Percentiles rank a stretch among this genome's conserved stretches.
Conservation (phyloP, 2,113 vertebrate species). For the Aix galericulata region DNA sequence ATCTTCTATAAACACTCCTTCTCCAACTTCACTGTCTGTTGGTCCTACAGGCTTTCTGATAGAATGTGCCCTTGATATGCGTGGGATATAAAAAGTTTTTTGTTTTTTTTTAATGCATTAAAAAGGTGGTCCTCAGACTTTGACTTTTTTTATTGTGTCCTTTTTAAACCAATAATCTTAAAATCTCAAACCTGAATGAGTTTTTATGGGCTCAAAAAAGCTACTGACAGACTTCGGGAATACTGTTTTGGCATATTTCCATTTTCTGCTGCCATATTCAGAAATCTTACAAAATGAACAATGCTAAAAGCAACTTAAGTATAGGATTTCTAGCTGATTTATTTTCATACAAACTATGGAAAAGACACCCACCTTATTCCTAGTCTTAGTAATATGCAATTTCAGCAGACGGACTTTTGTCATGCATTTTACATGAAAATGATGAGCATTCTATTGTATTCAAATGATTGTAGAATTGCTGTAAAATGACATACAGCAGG, state of each 20-base stretch:
- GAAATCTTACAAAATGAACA: background rate
- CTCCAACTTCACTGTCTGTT: background rate
- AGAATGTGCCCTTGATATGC: background rate
- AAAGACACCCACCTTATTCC: background rate
- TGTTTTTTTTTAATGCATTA: background rate
- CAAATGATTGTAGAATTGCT: slow-evolving; percentile 41
- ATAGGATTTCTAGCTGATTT: background rate
- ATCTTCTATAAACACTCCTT: background rate
- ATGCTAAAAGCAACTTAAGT: background rate
- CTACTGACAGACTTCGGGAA: background rate
- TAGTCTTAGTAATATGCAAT: slow-evolving; percentile 11
- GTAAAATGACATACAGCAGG: slow-evolving; percentile 47
- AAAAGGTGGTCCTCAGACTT: background rate
- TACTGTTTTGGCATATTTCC: background rate
- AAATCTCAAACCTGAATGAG: background rate
- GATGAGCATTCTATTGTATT: slow-evolving; percentile 30
- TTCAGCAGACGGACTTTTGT: background rate
- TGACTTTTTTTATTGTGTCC: background rate
- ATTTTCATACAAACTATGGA: background rate
- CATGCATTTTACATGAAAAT: slow-evolving; percentile 39
- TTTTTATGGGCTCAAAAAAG: background rate
- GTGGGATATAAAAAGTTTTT: background rate
- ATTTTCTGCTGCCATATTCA: background rate
- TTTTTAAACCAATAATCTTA: background rate
- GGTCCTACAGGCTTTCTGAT: background rate